These are phyloP conservation scores for Pilophorus perplexus DNA, from an alignment of 2,888 invertebrate species.

Conservation along the genomic window DNA sequence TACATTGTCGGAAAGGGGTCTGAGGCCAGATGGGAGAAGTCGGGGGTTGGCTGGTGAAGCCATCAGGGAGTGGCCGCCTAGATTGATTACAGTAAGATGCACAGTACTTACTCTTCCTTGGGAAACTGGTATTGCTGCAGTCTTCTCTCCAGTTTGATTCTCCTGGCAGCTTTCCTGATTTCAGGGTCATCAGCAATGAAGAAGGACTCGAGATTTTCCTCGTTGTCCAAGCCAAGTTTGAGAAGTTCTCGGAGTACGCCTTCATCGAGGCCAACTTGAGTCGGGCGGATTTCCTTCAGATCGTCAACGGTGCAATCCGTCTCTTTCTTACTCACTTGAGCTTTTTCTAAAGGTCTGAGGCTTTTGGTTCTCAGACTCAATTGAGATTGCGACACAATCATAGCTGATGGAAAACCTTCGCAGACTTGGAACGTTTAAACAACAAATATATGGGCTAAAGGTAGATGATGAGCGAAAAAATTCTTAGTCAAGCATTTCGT, in stretches of 20 bases:
- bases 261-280: constrained; percentile 11
- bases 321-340: constrained; percentile 7
- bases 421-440: too few relatives aligned
- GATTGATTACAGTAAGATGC: too few relatives aligned
- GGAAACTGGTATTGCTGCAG: constrained; percentile 2
- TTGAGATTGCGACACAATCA: too few relatives aligned
- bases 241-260: constrained; percentile 27
- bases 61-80: too few relatives aligned
- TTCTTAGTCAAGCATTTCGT: too few relatives aligned
- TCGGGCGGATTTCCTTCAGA: constrained; percentile 6
- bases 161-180: constrained; percentile 28
- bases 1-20: too few relatives aligned
- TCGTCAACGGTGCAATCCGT: constrained; percentile 18
- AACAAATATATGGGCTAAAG: too few relatives aligned
- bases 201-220: constrained; percentile 14
- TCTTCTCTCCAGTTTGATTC: constrained; percentile 25
- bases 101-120: constrained; percentile 2
- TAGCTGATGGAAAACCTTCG: too few relatives aligned
- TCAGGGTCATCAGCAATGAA: constrained; percentile 37
- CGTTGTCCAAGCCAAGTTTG: constrained; percentile 6
- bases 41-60: too few relatives aligned
- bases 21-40: too few relatives aligned
- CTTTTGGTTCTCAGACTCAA: too few relatives aligned
- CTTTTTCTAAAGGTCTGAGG: neutral
- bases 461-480: too few relatives aligned